Evolutionary conservation across 2,888 invertebrate genomes (phyloP).

Genomic region (Empis stercorea): DNA sequence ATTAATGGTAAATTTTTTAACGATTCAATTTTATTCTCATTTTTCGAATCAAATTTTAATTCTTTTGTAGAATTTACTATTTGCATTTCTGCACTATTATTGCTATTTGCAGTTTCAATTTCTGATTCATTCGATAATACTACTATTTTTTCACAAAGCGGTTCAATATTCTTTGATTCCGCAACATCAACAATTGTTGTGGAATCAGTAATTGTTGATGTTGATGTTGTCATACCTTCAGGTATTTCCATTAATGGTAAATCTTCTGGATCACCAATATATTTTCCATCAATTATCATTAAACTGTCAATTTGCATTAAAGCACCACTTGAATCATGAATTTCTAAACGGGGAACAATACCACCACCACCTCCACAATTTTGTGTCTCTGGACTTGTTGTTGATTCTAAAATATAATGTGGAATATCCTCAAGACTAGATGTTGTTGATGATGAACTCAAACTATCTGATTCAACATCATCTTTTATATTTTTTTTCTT

Average conservation of each 20-base stretch:
- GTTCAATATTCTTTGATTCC: conserved; percentile 18
- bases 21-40: conserved; percentile 36
- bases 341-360: conserved; percentile 44
- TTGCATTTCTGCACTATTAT: conserved; percentile 1
- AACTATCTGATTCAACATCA: conserved; percentile 43
- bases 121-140: not conserved
- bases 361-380: conserved; percentile 17
- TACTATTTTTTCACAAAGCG: conserved; percentile 19
- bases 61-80: conserved; percentile 21
- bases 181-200: not conserved
- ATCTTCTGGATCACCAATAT: conserved; percentile 36
- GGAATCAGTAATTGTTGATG: conserved; percentile 11
- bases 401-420: conserved; percentile 35
- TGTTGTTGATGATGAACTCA: conserved; percentile 39
- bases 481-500: conserved; percentile 37
- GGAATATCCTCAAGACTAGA: conserved; percentile 36
- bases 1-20: conserved; percentile 33
- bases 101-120: not conserved
- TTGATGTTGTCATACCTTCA: conserved; percentile 28
- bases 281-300: conserved; percentile 39
- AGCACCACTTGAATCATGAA: conserved; percentile 58
- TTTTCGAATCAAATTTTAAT: conserved; percentile 32
- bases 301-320: conserved; percentile 49
- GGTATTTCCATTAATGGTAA: conserved; percentile 33
- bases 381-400: conserved; percentile 36